Conservation (phyloP, 2,113 vertebrate species). For the Phrynosoma platyrhinos region DNA sequence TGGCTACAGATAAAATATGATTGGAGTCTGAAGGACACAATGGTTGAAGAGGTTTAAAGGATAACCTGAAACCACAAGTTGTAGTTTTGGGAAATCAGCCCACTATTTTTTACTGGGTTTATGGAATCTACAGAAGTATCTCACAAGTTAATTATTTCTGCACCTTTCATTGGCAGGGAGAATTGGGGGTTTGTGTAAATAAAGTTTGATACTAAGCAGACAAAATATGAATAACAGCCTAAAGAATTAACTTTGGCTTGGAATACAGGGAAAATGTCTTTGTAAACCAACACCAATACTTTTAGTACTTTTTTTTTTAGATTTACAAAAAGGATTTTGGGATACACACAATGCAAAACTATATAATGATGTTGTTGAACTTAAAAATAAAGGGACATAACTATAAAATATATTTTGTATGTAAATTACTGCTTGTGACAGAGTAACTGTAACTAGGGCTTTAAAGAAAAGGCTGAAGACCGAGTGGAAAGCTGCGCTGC, state of each 20-base stretch:
- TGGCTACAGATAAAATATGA: no score
- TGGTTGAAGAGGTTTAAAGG: neutral
- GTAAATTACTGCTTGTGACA: slow-evolving; percentile 12
- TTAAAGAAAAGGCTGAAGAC: neutral
- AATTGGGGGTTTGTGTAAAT: neutral
- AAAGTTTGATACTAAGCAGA: neutral
- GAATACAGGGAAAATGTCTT: neutral
- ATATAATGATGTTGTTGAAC: neutral
- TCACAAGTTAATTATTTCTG: neutral
- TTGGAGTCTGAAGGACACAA: no score
- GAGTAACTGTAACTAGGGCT: neutral
- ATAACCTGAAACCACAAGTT: neutral
- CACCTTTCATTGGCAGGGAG: neutral
- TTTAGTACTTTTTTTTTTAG: neutral
- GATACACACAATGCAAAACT: neutral
- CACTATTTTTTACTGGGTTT: neutral
- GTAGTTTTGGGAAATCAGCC: neutral
- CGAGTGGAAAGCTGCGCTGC: neutral
- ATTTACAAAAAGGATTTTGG: neutral
- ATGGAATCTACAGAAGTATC: neutral
- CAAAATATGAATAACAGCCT: neutral
- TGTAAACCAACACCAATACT: neutral
- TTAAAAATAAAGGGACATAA: neutral
- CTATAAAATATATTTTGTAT: neutral
- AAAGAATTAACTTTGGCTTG: neutral